These are phyloP conservation scores for Pampus argenteus DNA, from an alignment of 2,797 vertebrate genomes.

Conservation along the genomic window DNA sequence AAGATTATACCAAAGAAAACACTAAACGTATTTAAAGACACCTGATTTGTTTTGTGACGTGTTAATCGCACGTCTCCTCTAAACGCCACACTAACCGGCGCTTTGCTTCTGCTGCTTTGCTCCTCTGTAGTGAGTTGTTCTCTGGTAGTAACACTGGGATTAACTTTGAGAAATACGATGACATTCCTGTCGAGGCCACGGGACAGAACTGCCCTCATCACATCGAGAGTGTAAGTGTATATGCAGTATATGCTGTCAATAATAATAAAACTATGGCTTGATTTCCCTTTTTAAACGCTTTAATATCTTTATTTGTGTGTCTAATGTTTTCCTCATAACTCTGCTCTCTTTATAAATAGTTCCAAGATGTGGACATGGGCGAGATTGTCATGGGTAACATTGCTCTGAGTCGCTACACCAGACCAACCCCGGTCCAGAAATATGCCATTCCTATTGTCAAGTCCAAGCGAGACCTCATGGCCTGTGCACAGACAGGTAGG, in stretches of 20 bases:
- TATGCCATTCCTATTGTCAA: slow-evolving; percentile 98
- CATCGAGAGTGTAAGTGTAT: slow-evolving; percentile 95
- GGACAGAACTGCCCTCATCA: slow-evolving; percentile 94
- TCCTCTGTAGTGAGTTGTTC: slow-evolving; percentile 89
- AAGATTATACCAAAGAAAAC: too few species aligned
- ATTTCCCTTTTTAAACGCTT: too few species aligned
- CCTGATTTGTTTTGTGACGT: not conserved
- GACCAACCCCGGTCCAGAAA: slow-evolving; percentile 98
- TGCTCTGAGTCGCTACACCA: slow-evolving; percentile 91
- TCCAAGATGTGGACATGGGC: slow-evolving; percentile 96
- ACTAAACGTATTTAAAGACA: not conserved
- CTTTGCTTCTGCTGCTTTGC: not conserved
- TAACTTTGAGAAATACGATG: slow-evolving; percentile 99
- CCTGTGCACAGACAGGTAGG: slow-evolving; percentile 95
- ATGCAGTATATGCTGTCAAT: too few species aligned
- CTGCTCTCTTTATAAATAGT: slow-evolving; percentile 77
- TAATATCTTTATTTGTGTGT: too few species aligned
- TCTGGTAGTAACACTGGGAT: slow-evolving; percentile 96
- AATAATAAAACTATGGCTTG: too few species aligned
- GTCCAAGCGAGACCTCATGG: slow-evolving; percentile 97
- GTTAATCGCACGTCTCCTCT: not conserved
- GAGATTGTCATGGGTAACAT: slow-evolving; percentile 98
- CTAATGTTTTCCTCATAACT: too few species aligned
- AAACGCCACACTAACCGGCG: not conserved
- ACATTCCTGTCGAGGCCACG: slow-evolving; percentile 98